Conservation (phyloP, 1,140 invertebrate genomes). For the Nasonia vitripennis region DNA sequence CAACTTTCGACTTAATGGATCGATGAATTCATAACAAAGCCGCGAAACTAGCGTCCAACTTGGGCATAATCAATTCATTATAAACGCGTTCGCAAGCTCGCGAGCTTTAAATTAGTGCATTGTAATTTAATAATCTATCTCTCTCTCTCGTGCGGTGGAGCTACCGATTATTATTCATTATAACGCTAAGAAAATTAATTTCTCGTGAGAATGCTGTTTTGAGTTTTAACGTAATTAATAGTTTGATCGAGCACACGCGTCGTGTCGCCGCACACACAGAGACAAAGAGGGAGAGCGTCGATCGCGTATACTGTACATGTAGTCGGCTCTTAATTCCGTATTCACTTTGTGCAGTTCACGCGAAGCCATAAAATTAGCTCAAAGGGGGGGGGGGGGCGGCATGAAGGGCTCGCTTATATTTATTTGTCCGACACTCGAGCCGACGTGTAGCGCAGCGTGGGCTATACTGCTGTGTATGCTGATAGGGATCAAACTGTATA, state of each 20-base stretch:
- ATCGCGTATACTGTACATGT: too few species aligned
- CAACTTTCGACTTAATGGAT: constrained; percentile 22
- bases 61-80: constrained; percentile 45
- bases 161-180: constrained; percentile 26
- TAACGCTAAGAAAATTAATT: constrained; percentile 33
- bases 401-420: background rate
- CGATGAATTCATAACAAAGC: constrained; percentile 24
- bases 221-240: constrained; percentile 34
- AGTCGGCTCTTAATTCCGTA: too few species aligned
- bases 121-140: constrained; percentile 39
- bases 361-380: background rate
- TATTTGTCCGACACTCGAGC: background rate
- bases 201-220: background rate
- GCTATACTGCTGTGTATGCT: background rate
- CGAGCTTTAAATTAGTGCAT: constrained; percentile 25
- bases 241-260: background rate
- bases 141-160: background rate
- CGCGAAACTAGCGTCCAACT: background rate
- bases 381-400: too few species aligned
- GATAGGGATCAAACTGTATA: too few species aligned
- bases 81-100: background rate
- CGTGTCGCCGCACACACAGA: too few species aligned
- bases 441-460: background rate
- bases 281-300: too few species aligned
- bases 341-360: too few species aligned